Conservation (phyloP, 2,888 invertebrate species). For the Ferdinandea cuprea region DNA sequence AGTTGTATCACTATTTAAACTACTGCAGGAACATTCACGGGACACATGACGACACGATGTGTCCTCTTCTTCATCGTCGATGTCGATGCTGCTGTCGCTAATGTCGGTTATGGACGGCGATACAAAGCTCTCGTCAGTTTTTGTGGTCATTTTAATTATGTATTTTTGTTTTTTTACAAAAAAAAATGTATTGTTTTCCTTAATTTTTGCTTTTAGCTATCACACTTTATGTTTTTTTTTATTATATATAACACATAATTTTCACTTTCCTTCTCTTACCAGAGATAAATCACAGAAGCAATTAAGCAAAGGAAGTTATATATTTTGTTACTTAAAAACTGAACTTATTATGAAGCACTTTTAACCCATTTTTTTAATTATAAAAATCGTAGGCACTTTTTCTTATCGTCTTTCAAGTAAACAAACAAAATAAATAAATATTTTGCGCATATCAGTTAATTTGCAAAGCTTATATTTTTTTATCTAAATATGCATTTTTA, state of each 20-base stretch:
- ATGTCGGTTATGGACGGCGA: constrained; percentile 76
- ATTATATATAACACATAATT: constrained; percentile 41
- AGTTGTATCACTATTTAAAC: constrained; percentile 74
- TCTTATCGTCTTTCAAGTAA: constrained; percentile 29
- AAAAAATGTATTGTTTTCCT: constrained; percentile 22
- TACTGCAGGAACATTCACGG: constrained; percentile 75
- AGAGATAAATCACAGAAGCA: constrained; percentile 49
- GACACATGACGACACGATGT: constrained; percentile 74
- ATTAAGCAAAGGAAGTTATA: constrained; percentile 22
- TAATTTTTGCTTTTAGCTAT: constrained; percentile 56
- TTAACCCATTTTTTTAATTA: constrained; percentile 38
- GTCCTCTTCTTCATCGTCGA: constrained; percentile 77
- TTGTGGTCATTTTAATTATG: constrained; percentile 49
- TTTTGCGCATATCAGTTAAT: constrained; percentile 4
- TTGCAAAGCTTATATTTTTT: background rate
- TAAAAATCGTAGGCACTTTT: constrained; percentile 52
- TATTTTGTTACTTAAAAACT: background rate
- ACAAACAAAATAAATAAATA: background rate
- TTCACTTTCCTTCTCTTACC: constrained; percentile 1
- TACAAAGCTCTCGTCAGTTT: constrained; percentile 69
- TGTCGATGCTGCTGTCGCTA: constrained; percentile 80
- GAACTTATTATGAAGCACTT: constrained; percentile 20
- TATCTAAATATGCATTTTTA: constrained; percentile 32
- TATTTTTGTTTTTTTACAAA: constrained; percentile 8
- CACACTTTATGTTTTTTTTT: constrained; percentile 47